phyloP scores from a whole-genome alignment of 2,113 vertebrate genomes.

The Dasyornis broadbenti region DNA sequence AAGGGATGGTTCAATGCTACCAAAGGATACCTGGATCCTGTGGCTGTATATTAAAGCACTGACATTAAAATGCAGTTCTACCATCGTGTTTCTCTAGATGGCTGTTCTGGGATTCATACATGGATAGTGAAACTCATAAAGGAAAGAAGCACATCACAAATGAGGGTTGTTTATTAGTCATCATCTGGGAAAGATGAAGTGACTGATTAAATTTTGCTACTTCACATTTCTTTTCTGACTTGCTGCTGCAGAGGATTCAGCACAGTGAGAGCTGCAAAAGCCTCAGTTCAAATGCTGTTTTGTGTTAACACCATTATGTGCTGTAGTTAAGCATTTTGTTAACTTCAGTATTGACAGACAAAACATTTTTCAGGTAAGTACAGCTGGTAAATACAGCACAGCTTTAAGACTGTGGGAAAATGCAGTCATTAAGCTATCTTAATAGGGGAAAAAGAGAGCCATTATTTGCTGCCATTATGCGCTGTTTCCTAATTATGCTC shows the following conservation, averaged over 20 bases:
- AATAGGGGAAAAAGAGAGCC: conserved; percentile 57
- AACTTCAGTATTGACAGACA: conserved; percentile 24
- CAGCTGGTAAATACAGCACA: not conserved
- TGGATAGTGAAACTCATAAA: not conserved
- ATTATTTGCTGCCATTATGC: conserved; percentile 73
- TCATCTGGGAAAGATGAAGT: not conserved
- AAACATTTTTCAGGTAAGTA: conserved; percentile 13
- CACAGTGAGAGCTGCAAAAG: not conserved
- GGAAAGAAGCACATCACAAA: not conserved
- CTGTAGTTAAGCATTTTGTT: conserved; percentile 12
- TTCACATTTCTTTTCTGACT: not conserved
- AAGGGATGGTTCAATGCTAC: not conserved
- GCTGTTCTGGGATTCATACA: conserved; percentile 1
- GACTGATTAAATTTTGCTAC: not conserved
- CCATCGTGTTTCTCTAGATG: not conserved
- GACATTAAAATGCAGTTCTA: not conserved
- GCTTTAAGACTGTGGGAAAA: conserved; percentile 57
- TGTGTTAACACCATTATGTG: not conserved
- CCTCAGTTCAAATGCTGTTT: not conserved
- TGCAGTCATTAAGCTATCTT: conserved; percentile 65
- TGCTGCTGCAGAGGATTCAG: not conserved
- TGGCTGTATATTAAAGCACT: not conserved
- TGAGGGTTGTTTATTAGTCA: not conserved
- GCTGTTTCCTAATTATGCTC: conserved; percentile 71
- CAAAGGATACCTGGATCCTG: not conserved